Evolutionary conservation across 2,113 vertebrate species (phyloP).

Genomic region (Amblyornis subalaris): DNA sequence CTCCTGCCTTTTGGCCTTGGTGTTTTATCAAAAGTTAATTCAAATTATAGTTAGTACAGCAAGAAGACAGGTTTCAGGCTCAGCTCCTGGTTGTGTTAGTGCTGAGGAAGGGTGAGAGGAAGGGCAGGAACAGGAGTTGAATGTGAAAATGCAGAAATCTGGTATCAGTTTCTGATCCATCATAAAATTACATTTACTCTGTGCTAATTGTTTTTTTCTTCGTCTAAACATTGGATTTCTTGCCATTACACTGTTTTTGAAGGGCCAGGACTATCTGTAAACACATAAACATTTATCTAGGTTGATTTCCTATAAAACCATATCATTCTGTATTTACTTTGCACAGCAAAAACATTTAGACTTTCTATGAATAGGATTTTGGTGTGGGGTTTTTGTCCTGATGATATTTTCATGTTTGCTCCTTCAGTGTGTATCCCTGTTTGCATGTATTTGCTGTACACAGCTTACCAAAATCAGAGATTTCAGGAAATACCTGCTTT

Average conservation of each 20-base stretch:
- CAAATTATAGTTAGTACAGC: not conserved
- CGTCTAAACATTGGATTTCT: not conserved
- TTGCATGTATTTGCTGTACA: not conserved
- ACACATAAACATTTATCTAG: too few relatives aligned
- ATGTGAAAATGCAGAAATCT: not conserved
- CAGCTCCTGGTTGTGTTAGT: not conserved
- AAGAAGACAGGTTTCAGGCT: not conserved
- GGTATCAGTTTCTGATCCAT: not conserved
- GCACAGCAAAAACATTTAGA: not conserved
- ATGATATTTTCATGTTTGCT: not conserved
- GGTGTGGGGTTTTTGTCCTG: not conserved
- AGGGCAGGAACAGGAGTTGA: not conserved
- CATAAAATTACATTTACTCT: not conserved
- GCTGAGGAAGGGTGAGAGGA: not conserved
- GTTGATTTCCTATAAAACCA: not conserved
- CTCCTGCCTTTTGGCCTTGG: not conserved
- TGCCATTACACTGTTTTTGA: not conserved
- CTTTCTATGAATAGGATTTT: not conserved
- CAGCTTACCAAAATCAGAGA: not conserved
- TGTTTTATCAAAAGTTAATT: not conserved
- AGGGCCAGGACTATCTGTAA: not conserved
- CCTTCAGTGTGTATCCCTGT: not conserved
- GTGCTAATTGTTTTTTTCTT: not conserved
- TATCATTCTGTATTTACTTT: not conserved
- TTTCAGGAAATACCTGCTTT: not conserved